Conservation (phyloP, 2,797 vertebrate genomes). For the Channallabes apus region DNA sequence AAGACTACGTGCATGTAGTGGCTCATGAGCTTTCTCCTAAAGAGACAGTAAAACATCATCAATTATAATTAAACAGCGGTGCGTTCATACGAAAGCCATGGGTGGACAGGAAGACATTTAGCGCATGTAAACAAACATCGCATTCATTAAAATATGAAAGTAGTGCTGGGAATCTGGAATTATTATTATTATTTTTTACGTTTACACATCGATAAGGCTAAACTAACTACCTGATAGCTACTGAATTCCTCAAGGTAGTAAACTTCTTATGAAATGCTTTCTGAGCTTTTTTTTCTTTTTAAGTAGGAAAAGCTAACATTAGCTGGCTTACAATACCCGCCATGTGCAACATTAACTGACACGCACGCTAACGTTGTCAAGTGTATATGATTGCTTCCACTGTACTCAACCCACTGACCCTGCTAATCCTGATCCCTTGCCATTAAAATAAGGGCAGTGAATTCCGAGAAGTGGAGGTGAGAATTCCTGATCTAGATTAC, state of each 20-base stretch:
- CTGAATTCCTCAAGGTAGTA: not conserved
- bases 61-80: not conserved
- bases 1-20: not conserved
- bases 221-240: not conserved
- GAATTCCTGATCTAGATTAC: not conserved
- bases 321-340: too few species aligned
- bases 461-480: not conserved
- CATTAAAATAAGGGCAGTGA: not conserved
- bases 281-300: too few species aligned
- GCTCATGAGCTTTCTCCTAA: not conserved
- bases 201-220: not conserved
- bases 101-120: not conserved
- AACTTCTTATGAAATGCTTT: too few species aligned
- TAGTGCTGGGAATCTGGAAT: not conserved
- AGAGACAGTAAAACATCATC: not conserved
- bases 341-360: too few species aligned
- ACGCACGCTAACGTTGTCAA: not conserved
- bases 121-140: not conserved
- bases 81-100: not conserved
- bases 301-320: not conserved
- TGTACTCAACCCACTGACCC: not conserved
- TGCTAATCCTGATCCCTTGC: not conserved
- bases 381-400: not conserved
- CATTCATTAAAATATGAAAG: not conserved
- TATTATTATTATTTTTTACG: not conserved